Conservation (phyloP, 2,797 vertebrate genomes). For the Smutsia temminckii region DNA sequence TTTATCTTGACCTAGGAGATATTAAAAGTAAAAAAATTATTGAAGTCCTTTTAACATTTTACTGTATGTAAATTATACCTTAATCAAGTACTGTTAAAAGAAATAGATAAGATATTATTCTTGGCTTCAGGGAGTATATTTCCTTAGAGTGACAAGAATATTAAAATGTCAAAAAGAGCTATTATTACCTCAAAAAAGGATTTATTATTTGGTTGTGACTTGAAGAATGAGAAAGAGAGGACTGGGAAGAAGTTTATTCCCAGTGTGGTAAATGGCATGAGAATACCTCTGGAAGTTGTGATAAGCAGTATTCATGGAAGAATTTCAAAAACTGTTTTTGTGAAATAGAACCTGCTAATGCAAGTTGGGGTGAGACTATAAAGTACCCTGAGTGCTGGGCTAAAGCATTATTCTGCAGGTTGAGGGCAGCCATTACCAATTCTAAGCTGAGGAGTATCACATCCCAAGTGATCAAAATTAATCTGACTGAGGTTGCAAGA, state of each 20-base stretch:
- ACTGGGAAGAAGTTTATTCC: background rate
- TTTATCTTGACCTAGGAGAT: background rate
- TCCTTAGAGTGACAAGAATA: conserved; percentile 16
- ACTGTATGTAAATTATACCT: background rate
- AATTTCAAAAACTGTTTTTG: background rate
- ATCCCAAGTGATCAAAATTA: background rate
- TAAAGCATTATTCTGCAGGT: background rate
- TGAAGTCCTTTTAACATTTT: background rate
- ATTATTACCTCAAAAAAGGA: background rate
- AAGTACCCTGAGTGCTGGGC: background rate
- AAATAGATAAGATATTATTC: background rate
- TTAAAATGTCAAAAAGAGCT: background rate
- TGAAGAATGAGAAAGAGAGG: background rate
- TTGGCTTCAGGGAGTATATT: background rate
- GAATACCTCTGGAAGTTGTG: background rate
- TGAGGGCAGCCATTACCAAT: background rate
- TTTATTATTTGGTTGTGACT: background rate
- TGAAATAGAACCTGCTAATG: background rate
- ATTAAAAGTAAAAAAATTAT: background rate
- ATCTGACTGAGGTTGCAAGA: background rate
- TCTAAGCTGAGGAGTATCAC: background rate
- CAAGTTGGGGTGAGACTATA: background rate
- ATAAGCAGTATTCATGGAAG: background rate
- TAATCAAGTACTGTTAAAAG: background rate
- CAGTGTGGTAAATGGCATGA: background rate